These are phyloP conservation scores for Sebastes fasciatus DNA, from an alignment of 2,113 vertebrate genomes.

Conservation along the genomic window DNA sequence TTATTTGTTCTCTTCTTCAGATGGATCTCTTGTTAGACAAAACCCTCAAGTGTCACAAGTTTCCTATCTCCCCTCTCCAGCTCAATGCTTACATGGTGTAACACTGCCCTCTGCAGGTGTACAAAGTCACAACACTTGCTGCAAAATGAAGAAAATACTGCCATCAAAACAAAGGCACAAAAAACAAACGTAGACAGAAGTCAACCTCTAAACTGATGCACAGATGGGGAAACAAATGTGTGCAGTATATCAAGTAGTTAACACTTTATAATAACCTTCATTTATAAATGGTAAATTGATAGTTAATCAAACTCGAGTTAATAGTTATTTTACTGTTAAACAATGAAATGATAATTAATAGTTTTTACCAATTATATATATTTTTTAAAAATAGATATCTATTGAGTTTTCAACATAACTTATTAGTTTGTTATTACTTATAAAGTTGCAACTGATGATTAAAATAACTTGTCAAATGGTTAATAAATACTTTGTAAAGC, in stretches of 20 bases:
- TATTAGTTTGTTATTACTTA: no score
- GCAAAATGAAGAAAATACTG: background rate
- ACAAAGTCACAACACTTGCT: background rate
- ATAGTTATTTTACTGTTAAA: no score
- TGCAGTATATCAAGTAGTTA: background rate
- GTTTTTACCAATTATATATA: no score
- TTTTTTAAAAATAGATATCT: no score
- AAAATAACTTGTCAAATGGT: no score
- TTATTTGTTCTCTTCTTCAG: constrained; percentile 50
- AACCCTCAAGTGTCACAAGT: constrained; percentile 20
- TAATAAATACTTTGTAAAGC: no score
- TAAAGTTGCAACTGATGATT: no score
- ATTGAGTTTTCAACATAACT: no score
- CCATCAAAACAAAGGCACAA: background rate
- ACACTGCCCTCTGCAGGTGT: constrained; percentile 75
- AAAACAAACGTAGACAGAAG: background rate
- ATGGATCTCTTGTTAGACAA: constrained; percentile 41
- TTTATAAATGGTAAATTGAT: no score
- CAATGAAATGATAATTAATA: no score
- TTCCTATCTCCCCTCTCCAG: background rate
- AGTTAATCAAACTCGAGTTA: no score
- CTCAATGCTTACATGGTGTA: constrained; percentile 18
- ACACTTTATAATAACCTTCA: no score
- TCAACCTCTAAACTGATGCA: background rate
- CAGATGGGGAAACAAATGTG: background rate